Evolutionary conservation across 1,140 invertebrate species (phyloP).

Genomic region (Tigriopus japonicus): DNA sequence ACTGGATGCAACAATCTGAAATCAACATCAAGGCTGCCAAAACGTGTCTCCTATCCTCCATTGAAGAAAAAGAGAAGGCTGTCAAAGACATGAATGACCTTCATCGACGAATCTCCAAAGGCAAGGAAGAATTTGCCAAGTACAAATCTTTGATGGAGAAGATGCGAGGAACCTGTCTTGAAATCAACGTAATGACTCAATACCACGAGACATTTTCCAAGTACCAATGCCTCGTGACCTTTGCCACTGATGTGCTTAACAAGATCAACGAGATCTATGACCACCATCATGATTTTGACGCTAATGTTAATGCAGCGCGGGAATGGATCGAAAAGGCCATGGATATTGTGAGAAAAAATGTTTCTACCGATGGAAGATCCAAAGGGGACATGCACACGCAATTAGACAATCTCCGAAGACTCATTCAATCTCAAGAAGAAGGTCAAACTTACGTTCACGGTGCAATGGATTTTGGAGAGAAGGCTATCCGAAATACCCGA

Average conservation of each 20-base stretch:
- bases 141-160: conserved; percentile 55
- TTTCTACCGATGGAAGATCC: conserved; percentile 41
- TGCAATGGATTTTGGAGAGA: conserved; percentile 79
- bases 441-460: conserved; percentile 73
- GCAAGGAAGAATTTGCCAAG: conserved; percentile 61
- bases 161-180: conserved; percentile 59
- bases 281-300: conserved; percentile 65
- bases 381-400: conserved; percentile 63
- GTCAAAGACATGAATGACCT: conserved; percentile 42
- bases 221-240: conserved; percentile 51
- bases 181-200: conserved; percentile 78
- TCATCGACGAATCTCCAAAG: conserved; percentile 48
- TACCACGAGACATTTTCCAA: conserved; percentile 69
- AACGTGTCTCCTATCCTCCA: conserved; percentile 53
- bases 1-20: conserved; percentile 84
- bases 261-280: conserved; percentile 76
- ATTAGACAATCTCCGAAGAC: conserved; percentile 50
- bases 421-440: conserved; percentile 63
- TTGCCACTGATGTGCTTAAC: conserved; percentile 77
- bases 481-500: conserved; percentile 62
- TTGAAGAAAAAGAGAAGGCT: conserved; percentile 66
- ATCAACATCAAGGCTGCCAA: conserved; percentile 77
- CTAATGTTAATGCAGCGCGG: conserved; percentile 53
- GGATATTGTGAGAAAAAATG: conserved; percentile 48
- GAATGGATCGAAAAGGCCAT: conserved; percentile 74